A percentile compares a stretch with the other conserved stretches of the same genome.
Evolutionary conservation across 53 echinoderm and acorn worm species (phyloP).

Genomic region (Stichopus horrens): DNA sequence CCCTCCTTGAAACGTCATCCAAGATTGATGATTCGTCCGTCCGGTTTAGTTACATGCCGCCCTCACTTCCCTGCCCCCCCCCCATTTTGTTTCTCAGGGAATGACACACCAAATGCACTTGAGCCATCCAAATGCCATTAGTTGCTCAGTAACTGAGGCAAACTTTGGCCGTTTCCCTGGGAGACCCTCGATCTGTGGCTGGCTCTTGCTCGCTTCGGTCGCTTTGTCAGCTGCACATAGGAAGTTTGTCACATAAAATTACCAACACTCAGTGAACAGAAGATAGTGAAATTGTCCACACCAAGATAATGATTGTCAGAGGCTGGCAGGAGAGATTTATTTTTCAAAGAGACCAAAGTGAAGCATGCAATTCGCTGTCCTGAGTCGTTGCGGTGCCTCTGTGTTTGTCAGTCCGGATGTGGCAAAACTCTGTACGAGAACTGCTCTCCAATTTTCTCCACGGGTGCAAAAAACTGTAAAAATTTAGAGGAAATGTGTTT

Average conservation of each 20-base stretch:
- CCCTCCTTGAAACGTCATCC: too few species aligned
- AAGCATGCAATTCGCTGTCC: neutral
- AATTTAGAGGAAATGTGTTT: too few species aligned
- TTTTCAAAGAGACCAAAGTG: neutral
- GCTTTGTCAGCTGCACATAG: constrained; percentile 1
- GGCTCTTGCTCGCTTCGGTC: neutral
- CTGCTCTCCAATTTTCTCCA: too few species aligned
- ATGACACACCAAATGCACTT: neutral
- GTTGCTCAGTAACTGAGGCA: neutral
- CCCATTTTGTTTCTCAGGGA: neutral
- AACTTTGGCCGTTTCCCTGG: neutral
- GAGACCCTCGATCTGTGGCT: neutral
- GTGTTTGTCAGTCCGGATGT: too few species aligned
- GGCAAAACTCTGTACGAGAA: too few species aligned
- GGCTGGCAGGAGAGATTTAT: neutral
- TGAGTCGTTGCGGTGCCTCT: neutral
- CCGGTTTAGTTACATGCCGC: neutral
- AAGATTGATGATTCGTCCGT: too few species aligned
- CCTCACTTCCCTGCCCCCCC: neutral
- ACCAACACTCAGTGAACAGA: constrained; percentile 7
- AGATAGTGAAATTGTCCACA: constrained; percentile 10
- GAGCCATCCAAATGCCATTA: constrained; percentile 14
- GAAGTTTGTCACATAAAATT: constrained; percentile 7
- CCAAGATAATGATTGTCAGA: constrained; percentile 9
- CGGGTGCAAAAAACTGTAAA: too few species aligned